These are phyloP conservation scores for Conistra vaccinii DNA, from an alignment of 2,888 invertebrate species.

Conservation along the genomic window DNA sequence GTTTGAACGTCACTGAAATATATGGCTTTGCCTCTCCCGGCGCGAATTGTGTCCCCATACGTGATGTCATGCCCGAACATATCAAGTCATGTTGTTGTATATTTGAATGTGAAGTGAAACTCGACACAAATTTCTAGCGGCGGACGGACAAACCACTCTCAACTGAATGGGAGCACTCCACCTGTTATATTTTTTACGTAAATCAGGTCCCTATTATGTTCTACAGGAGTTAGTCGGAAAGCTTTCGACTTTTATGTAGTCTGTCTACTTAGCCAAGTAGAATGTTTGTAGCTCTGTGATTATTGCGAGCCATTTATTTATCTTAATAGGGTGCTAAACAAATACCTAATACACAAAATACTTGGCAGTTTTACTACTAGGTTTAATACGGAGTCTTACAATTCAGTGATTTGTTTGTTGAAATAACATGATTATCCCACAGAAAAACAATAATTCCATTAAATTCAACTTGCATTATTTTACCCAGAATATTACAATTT, in stretches of 20 bases:
- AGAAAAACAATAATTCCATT: background rate
- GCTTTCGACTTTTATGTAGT: slow-evolving; percentile 48
- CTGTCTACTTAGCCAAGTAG: slow-evolving; percentile 23
- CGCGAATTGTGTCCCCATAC: slow-evolving; percentile 32
- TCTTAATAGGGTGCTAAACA: background rate
- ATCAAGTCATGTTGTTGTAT: slow-evolving; percentile 40
- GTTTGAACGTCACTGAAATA: slow-evolving; percentile 31
- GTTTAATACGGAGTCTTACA: too few relatives aligned
- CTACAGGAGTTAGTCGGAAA: slow-evolving; percentile 31
- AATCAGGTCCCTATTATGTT: slow-evolving; percentile 57
- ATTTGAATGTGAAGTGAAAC: slow-evolving; percentile 55
- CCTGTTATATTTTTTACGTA: slow-evolving; percentile 60
- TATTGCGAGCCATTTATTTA: slow-evolving; percentile 12
- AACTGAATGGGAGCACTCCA: slow-evolving; percentile 62
- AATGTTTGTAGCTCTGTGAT: slow-evolving; percentile 17
- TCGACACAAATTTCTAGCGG: slow-evolving; percentile 54
- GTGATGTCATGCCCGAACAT: slow-evolving; percentile 31
- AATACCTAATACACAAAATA: background rate
- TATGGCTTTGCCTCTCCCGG: slow-evolving; percentile 18
- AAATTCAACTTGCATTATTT: background rate
- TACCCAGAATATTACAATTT: slow-evolving; percentile 3
- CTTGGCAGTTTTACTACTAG: background rate
- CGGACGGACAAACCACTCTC: slow-evolving; percentile 53
- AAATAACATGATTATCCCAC: background rate
- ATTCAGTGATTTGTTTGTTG: slow-evolving; percentile 10